These are phyloP conservation scores for Mactromeris polynyma DNA, from an alignment of 2,888 invertebrate genomes.

Conservation along the genomic window DNA sequence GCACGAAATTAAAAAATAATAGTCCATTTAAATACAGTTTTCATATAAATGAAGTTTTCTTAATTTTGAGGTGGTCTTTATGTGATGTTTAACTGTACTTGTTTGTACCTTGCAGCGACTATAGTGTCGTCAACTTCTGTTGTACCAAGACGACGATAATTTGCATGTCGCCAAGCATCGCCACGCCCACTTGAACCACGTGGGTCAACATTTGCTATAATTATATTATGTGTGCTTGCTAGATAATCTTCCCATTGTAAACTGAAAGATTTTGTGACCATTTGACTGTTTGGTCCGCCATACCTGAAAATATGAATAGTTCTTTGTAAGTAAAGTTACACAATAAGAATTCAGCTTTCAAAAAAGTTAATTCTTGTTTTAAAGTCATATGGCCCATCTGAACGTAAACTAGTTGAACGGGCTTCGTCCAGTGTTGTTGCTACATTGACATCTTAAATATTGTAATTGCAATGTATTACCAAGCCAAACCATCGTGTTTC, in stretches of 20 bases:
- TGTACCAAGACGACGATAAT: conserved; percentile 95
- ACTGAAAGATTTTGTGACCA: conserved; percentile 95
- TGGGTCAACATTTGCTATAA: conserved; percentile 97
- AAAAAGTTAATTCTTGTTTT: too few relatives aligned
- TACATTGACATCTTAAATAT: too few relatives aligned
- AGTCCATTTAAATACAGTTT: too few relatives aligned
- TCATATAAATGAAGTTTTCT: too few relatives aligned
- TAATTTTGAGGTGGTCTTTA: too few relatives aligned
- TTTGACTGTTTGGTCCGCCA: conserved; percentile 96
- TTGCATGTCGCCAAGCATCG: conserved; percentile 93
- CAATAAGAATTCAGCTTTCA: not conserved
- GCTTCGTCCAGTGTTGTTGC: too few relatives aligned
- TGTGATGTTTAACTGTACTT: too few relatives aligned
- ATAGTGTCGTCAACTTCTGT: conserved; percentile 98
- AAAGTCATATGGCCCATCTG: too few relatives aligned
- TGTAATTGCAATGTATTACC: too few relatives aligned
- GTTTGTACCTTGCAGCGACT: conserved; percentile 90
- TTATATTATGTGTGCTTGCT: conserved; percentile 94
- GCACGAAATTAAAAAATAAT: too few relatives aligned
- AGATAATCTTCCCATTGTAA: conserved; percentile 96
- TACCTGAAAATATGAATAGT: conserved; percentile 89
- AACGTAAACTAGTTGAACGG: too few relatives aligned
- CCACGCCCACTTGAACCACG: conserved; percentile 96
- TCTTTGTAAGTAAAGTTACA: not conserved
- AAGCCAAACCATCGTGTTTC: too few relatives aligned